These are phyloP conservation scores for Lagorchestes hirsutus DNA, from an alignment of 2,797 vertebrate species.

Conservation along the genomic window DNA sequence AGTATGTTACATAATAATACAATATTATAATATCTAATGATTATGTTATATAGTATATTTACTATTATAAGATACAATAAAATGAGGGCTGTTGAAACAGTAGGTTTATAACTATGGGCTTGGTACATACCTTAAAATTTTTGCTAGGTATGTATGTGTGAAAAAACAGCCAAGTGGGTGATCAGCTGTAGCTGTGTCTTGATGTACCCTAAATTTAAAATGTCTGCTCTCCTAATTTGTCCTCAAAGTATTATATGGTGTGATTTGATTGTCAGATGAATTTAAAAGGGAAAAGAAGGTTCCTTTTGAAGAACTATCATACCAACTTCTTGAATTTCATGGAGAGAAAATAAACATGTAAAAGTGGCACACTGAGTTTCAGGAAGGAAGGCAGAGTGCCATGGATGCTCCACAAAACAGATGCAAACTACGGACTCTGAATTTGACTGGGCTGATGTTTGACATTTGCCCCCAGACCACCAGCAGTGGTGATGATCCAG, in stretches of 20 bases:
- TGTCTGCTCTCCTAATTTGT: background rate
- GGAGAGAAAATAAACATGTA: slow-evolving; percentile 1
- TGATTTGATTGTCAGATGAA: background rate
- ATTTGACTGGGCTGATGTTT: background rate
- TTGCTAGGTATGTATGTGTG: background rate
- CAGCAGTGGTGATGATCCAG: background rate
- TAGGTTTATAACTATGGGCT: background rate
- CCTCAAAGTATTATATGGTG: background rate
- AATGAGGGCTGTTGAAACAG: slow-evolving; percentile 12
- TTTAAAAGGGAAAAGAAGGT: background rate
- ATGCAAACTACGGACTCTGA: background rate
- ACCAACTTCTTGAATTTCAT: slow-evolving; percentile 11
- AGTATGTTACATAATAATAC: no score
- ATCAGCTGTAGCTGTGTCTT: slow-evolving; percentile 19
- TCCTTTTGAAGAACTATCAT: background rate
- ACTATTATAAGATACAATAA: slow-evolving; percentile 30
- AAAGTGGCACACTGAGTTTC: background rate
- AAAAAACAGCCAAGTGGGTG: slow-evolving; percentile 11
- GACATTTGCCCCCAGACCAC: background rate
- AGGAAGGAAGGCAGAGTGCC: slow-evolving; percentile 7
- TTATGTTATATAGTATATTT: no score
- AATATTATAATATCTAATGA: no score
- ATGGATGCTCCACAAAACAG: background rate
- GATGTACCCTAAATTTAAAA: background rate
- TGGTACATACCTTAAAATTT: slow-evolving; percentile 5